Evolutionary conservation across 2,888 invertebrate species (phyloP).

Genomic region (Lithosia quadra): DNA sequence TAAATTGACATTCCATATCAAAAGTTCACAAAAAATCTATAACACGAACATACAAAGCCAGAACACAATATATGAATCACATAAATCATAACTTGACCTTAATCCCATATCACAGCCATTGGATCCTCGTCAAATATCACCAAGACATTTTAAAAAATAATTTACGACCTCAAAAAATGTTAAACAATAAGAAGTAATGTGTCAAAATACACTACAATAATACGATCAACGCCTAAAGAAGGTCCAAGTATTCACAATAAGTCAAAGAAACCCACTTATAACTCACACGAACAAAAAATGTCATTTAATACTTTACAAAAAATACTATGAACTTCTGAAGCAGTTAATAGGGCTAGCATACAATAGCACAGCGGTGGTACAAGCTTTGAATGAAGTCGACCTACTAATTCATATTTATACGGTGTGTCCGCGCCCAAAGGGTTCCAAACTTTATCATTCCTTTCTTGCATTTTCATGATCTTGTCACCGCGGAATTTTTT

Average conservation of each 20-base stretch:
- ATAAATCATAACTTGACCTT: slow-evolving; percentile 78
- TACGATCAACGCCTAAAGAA: slow-evolving; percentile 66
- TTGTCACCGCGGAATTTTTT: slow-evolving; percentile 55
- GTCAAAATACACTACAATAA: slow-evolving; percentile 83
- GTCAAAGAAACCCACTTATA: slow-evolving; percentile 66
- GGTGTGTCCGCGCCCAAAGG: slow-evolving; percentile 69
- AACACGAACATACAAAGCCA: slow-evolving; percentile 34
- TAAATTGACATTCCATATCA: slow-evolving; percentile 19
- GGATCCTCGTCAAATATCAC: slow-evolving; percentile 75
- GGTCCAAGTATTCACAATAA: slow-evolving; percentile 65
- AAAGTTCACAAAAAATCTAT: slow-evolving; percentile 21
- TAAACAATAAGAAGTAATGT: slow-evolving; percentile 82
- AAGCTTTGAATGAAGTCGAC: slow-evolving; percentile 68
- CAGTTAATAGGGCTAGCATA: slow-evolving; percentile 78
- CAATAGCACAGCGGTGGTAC: slow-evolving; percentile 73
- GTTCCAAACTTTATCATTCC: slow-evolving; percentile 58
- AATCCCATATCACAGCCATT: slow-evolving; percentile 69
- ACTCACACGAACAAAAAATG: slow-evolving; percentile 68
- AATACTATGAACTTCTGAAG: slow-evolving; percentile 84
- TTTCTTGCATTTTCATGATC: slow-evolving; percentile 54
- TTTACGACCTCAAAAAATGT: slow-evolving; percentile 75
- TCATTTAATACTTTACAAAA: slow-evolving; percentile 69
- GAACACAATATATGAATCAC: slow-evolving; percentile 52
- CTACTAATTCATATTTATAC: slow-evolving; percentile 75
- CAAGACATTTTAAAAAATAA: slow-evolving; percentile 66